Conservation (phyloP, 2,113 vertebrate species). For the Hoplias malabaricus region DNA sequence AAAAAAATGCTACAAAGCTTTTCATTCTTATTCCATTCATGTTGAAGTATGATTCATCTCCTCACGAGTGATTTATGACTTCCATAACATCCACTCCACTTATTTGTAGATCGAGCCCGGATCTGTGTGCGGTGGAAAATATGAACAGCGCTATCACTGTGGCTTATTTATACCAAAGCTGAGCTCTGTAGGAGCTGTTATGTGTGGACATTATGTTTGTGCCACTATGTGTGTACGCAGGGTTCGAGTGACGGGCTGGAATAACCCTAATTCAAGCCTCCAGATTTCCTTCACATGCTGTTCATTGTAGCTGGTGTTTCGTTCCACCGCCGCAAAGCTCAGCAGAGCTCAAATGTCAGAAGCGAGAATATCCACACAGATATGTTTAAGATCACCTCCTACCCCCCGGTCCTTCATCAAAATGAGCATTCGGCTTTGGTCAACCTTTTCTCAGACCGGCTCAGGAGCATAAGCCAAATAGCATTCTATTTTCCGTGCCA, state of each 20-base stretch:
- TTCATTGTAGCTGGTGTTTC: conserved; percentile 50
- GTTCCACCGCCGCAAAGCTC: conserved; percentile 41
- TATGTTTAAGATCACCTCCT: conserved; percentile 14
- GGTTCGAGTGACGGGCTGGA: conserved; percentile 33
- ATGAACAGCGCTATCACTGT: conserved; percentile 27
- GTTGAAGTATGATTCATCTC: not conserved
- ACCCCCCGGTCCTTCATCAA: conserved; percentile 8
- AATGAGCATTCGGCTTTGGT: conserved; percentile 20
- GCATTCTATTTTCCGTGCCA: not conserved
- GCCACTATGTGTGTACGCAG: not conserved
- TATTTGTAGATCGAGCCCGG: not conserved
- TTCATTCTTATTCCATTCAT: not conserved
- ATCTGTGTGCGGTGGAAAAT: conserved; percentile 28
- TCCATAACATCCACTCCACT: not conserved
- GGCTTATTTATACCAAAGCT: conserved; percentile 31
- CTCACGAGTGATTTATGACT: not conserved
- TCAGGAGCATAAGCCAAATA: conserved; percentile 11
- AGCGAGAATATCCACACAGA: conserved; percentile 35
- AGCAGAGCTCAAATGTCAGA: conserved; percentile 49
- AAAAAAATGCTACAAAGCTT: not conserved
- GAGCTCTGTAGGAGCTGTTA: conserved; percentile 2
- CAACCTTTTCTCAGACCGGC: not conserved
- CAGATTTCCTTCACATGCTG: conserved; percentile 29
- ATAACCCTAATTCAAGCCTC: conserved; percentile 23
- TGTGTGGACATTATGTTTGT: not conserved